Evolutionary conservation across 2,113 vertebrate species (phyloP), one percentile per base, ranked within the genome.

Genomic region (Egretta garzetta): DNA sequence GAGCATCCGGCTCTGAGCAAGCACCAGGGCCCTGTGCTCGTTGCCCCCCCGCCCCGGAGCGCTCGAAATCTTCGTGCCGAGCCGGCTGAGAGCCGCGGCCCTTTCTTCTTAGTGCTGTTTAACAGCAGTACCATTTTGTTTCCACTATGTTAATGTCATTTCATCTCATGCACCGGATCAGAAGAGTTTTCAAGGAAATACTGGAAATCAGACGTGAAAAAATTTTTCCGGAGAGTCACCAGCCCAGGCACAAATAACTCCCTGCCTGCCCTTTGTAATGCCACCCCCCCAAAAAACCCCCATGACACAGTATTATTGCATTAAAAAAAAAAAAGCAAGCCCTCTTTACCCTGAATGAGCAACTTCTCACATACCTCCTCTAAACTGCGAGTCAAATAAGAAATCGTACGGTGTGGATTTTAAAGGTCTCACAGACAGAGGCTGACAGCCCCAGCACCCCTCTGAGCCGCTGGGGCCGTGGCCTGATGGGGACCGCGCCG

Each of bases 381-480:
- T 3, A 35, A 82, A 68, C 66, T 0, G 94, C 90, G 90, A 93
- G 96, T 92, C 90, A 88, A 97, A 96, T 94, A 60, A 86, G 88
- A 13, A 28, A 39, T 35, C 4, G 3, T 9, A 59, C 1, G 18
- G 90, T 32, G 6, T 71, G 59, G 95, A 37, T 88, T 92, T 88
- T 47, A 76, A 93, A 96, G 95, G 95, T 86, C 93, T 93, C 15
- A 32, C 85, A 90, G 93, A 43, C 92, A 92, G 95, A 79, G 93
- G 92, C 93, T 92, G 74, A 75, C 49, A 88, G 90, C 74, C 86
- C 67, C 88, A 96, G 94, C 90, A 92, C 96, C 96, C 94, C 94
- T 83, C 75, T 9, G 94, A 93, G 70, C 94, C 95, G 91, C 91
- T 87, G 91, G 90, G 94, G 95, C 92, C 53, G 35, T 6, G 24